Base-by-base conservation (phyloP, 1,140 invertebrate species). In the Drosophila arawakana region DNA sequence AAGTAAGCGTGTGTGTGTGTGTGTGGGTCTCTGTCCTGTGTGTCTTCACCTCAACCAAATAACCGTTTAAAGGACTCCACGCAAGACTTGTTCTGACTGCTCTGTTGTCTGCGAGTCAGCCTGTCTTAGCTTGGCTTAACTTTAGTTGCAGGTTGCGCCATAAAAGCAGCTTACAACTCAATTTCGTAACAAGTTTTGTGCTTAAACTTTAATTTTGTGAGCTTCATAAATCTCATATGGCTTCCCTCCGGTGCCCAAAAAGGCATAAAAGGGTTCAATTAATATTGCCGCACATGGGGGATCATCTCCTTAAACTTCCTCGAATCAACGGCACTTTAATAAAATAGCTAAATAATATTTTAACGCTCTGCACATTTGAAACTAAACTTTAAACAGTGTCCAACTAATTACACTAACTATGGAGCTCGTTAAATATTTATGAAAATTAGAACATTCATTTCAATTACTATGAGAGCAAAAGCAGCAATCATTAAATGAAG, bases 141-240 rank as follows among this genome's bases (percentile, higher is more conserved):
- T 49, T 57, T 15, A 21, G 47, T 47, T 55, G 21, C 47, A 61
- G 65, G 47, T 55, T 67, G 34, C 39, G 34, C 15, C 63, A 46
- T 59, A 67, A 60, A 60, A 73, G 41, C 71, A 11, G 65, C 65
- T 73, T 69, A 69, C 65, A 61, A 60, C 71, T 69, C 49, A 69
- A 73, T 73, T 69, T 69, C 35, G 21, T 21, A 59, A 60, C 63
- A 73, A 69, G 55, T 69, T 73, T 61, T 25, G n/a, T 11, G 57
- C 34, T 47, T 73, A 10, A 73, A 30, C 55, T 73, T 67, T 49
- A 73, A 73, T 68, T 68, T 73, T 41, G 44, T 54, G 63, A 59
- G 63, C 63, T 59, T 52, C 55, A 59, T 54, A 68, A 73, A 54
- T 13, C 59, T 60, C 39, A 60, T 68, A 73, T 68, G 70, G 62